Conservation (phyloP, 1,140 invertebrate species). For the Lepidurus packardi region DNA sequence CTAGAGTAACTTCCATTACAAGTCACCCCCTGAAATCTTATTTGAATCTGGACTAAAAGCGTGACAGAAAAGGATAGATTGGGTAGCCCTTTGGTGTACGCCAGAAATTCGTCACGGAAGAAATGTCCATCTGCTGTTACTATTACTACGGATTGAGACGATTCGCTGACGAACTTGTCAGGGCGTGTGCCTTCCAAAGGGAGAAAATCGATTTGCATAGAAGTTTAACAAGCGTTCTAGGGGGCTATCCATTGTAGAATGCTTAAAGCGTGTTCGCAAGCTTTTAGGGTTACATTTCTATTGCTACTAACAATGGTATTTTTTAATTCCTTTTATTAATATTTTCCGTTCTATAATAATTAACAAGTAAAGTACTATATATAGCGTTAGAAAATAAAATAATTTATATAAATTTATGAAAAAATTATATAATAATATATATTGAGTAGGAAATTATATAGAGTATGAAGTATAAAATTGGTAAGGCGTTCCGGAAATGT, state of each 20-base stretch:
- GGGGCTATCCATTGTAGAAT: background rate
- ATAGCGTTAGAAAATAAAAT: no score
- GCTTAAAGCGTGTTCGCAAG: background rate
- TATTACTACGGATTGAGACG: slow-evolving; percentile 18
- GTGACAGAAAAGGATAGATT: slow-evolving; percentile 10
- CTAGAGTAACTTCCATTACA: background rate
- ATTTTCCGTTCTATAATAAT: no score
- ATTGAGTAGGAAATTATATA: no score
- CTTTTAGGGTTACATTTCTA: background rate
- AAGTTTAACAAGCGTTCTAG: slow-evolving; percentile 3
- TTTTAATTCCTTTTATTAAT: no score
- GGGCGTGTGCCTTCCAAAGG: slow-evolving; percentile 4
- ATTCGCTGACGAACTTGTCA: slow-evolving; percentile 18
- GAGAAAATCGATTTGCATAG: slow-evolving; percentile 19
- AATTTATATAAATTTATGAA: no score
- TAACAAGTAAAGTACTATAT: no score
- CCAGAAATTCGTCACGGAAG: background rate
- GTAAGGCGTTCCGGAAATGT: no score
- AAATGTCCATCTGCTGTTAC: slow-evolving; percentile 16
- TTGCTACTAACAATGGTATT: no score
- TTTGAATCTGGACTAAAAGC: background rate
- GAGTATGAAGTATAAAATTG: no score
- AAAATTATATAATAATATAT: no score
- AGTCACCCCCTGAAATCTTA: background rate
- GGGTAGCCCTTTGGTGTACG: slow-evolving; percentile 1